Evolutionary conservation across 2,797 vertebrate species (phyloP), one percentile per base, ranked within the genome.

Genomic region (Botia almorhae): DNA sequence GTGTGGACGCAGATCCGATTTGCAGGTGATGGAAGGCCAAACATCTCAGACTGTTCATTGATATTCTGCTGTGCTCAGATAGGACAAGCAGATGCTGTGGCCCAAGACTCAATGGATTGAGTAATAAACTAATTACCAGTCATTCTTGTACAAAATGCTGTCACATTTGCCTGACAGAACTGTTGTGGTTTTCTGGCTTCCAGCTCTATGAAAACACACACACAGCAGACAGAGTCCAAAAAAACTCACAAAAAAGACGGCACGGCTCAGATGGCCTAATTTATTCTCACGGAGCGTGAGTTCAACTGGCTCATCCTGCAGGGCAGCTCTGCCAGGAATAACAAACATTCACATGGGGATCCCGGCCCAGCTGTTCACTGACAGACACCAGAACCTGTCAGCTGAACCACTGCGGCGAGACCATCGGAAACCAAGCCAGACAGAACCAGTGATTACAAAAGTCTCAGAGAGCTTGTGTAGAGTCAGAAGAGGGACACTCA

Each of bases 241-340:
- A 29, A 36, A 23, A 7, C 1, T 26, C 5, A 19, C 26, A 29
- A 68, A 68, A 71, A 55, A 72, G 46, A 55, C 19, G 74, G 5
- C 58, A 39, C 11, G 10, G 60, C 71, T 80, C 77, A 72, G 77
- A 29, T 29, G 29, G 56, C 74, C 77, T 46, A 53, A 81, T 84
- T 80, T 80, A 78, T 76, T 83, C 72, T 82, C 76, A 82, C 73
- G 72, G 61, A 78, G 71, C 67, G 72, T 69, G 56, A 82, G 82
- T 77, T 69, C 26, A 74, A 78, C 76, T 70, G 77, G 75, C 82
- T 69, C 51, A 71, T 58, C 79, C 74, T 76, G 65, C 63, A 65
- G 81, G 67, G 51, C 69, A 23, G 51, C 64, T 43, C 79, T 83
- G 80, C 76, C 82, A 84, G 74, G 80, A 74, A 73, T 65, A 61